phyloP scores from a whole-genome alignment of 2,113 vertebrate genomes.

The Cephalopterus ornatus region DNA sequence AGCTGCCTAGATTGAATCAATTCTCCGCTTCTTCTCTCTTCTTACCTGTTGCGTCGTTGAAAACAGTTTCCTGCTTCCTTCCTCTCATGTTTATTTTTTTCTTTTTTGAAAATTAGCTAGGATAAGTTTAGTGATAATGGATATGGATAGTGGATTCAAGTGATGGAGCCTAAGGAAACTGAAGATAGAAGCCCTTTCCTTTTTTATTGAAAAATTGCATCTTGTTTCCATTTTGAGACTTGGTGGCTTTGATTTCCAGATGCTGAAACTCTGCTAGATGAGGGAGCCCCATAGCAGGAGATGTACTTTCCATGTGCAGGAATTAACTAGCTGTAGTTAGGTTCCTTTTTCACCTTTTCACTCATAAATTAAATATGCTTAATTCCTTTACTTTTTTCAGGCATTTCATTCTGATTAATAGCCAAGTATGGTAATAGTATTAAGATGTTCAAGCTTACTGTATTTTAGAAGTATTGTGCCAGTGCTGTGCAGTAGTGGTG shows the following conservation, averaged over 20 bases:
- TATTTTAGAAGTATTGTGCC: not conserved
- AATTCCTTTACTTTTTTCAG: not conserved
- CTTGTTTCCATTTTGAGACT: not conserved
- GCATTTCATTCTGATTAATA: not conserved
- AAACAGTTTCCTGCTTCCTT: not conserved
- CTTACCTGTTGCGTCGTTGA: not conserved
- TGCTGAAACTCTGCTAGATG: not conserved
- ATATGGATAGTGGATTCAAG: not conserved
- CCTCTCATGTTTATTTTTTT: not conserved
- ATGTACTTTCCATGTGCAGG: not conserved
- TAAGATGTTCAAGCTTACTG: not conserved
- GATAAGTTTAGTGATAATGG: not conserved
- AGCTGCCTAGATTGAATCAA: not conserved
- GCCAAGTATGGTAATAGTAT: not conserved
- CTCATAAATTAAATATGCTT: not conserved
- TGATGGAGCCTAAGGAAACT: not conserved
- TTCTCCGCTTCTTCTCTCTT: not conserved
- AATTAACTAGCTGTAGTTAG: not conserved
- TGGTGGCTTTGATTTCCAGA: not conserved
- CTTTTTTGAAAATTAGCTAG: not conserved
- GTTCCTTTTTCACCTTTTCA: not conserved
- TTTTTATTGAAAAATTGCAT: not conserved
- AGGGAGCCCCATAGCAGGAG: not conserved
- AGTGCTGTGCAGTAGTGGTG: not conserved
- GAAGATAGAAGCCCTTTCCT: not conserved